These are phyloP conservation scores for Cerastis leucographa DNA, from an alignment of 2,888 invertebrate species.

Conservation along the genomic window DNA sequence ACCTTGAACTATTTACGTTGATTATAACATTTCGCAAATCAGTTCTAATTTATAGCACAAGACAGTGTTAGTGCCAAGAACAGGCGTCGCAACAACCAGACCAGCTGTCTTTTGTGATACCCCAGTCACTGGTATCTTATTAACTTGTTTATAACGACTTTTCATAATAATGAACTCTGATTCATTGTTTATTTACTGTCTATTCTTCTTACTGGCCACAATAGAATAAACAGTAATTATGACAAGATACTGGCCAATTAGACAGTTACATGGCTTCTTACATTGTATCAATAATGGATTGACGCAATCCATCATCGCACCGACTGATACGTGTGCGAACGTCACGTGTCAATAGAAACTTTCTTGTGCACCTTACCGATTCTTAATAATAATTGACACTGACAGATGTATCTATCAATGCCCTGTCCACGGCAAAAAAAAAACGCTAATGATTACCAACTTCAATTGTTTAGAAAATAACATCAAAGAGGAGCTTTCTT, in stretches of 20 bases:
- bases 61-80: conserved; percentile 66
- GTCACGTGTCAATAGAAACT: conserved; percentile 55
- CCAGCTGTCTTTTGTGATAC: conserved; percentile 59
- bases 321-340: conserved; percentile 41
- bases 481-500: conserved; percentile 54
- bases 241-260: conserved; percentile 24
- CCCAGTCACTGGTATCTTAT: conserved; percentile 28
- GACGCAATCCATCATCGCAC: conserved; percentile 54
- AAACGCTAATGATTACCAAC: conserved; percentile 53
- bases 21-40: conserved; percentile 69
- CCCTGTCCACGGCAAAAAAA: conserved; percentile 58
- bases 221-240: conserved; percentile 19
- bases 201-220: conserved; percentile 25
- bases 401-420: conserved; percentile 62
- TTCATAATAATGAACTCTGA: conserved; percentile 42
- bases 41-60: conserved; percentile 64
- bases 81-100: conserved; percentile 45
- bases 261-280: conserved; percentile 16
- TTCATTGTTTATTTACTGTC: conserved; percentile 40
- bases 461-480: conserved; percentile 63
- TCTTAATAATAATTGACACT: conserved; percentile 65
- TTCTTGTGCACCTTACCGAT: conserved; percentile 59
- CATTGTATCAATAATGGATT: conserved; percentile 33
- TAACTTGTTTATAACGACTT: conserved; percentile 49
- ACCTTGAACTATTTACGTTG: conserved; percentile 68